Percentiles rank a stretch among this genome's conserved stretches.
Conservation (phyloP, 1,140 invertebrate species). For the Chelonus insularis region DNA sequence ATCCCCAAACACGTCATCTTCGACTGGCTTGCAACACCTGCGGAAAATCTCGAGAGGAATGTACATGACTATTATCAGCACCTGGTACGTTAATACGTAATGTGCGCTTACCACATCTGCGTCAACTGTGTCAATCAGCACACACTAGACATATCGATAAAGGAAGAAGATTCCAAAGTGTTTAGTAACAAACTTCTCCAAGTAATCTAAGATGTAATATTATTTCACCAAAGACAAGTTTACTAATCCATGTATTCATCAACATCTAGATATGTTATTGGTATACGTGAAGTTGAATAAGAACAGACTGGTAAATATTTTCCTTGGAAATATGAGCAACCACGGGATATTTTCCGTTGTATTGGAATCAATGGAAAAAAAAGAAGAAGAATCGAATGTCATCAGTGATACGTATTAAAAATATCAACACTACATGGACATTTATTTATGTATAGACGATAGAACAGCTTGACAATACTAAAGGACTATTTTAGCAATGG, state of each 20-base stretch:
- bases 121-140: too few relatives aligned
- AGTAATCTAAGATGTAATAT: background rate
- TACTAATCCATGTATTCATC: slow-evolving; percentile 7
- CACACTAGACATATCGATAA: too few relatives aligned
- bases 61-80: background rate
- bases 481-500: slow-evolving; percentile 18
- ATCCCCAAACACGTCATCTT: slow-evolving; percentile 10
- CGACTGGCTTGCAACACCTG: slow-evolving; percentile 21
- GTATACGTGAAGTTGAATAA: slow-evolving; percentile 5
- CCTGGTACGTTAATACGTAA: background rate
- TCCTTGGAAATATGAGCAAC: slow-evolving; percentile 31
- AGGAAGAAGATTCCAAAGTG: too few relatives aligned
- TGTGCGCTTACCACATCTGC: background rate
- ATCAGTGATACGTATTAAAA: background rate
- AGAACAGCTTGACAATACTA: slow-evolving; percentile 8
- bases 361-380: background rate
- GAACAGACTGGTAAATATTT: slow-evolving; percentile 28
- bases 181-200: too few relatives aligned
- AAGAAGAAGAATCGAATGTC: slow-evolving; percentile 10
- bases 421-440: background rate
- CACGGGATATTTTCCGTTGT: background rate
- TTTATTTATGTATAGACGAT: background rate
- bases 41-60: slow-evolving; percentile 21
- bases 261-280: background rate
- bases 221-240: slow-evolving; percentile 5